Base-by-base conservation (phyloP, 2,113 vertebrate genomes). In the Zingel zingel region DNA sequence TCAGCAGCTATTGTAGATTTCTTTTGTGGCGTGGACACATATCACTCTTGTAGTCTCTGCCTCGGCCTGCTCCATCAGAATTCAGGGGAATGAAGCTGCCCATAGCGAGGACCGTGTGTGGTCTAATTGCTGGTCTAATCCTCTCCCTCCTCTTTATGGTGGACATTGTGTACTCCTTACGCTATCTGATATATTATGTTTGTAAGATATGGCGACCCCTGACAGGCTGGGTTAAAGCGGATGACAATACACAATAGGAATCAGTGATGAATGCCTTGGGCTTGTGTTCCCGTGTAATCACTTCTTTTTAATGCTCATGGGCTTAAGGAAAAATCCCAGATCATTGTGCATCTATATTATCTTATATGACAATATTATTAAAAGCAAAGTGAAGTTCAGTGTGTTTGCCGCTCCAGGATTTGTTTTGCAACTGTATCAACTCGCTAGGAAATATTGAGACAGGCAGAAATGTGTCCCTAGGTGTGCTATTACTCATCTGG, bases 401-500 rank as follows among this genome's bases (percentile, higher is more conserved):
- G 61, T 78, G 27, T 65, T 81, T 63, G 57, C 23, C 2, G 70
- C 74, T 48, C 25, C 33, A 63, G 84, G 78, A 47, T 77, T 74
- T 77, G 72, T 80, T 82, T 82, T 67, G 33, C 30, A 65, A n/a
- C 43, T 58, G 47, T 51, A 33, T 85, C 77, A 70, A 30, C 21
- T 13, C 10, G 25, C 47, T 61, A 45, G 77, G 66, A 74, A 77
- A 16, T 36, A 66, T 73, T 48, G 53, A 77, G 81, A 74, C 59
- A 6, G 47, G 64, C 79, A 81, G 73, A 74, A 71, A 64, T 64
- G 64, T 64, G 48, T 83, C 81, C 82, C 77, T 39, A 23, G 69
- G 79, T 78, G 51, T 19, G 79, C 48, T 14, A 4, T 85, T 82
- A 74, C 63, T 86, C 82, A 83, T 75, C 33, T 19, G 39, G 83